These are phyloP conservation scores for Rhogogaster chlorosoma DNA, from an alignment of 2,888 invertebrate species.

Conservation along the genomic window DNA sequence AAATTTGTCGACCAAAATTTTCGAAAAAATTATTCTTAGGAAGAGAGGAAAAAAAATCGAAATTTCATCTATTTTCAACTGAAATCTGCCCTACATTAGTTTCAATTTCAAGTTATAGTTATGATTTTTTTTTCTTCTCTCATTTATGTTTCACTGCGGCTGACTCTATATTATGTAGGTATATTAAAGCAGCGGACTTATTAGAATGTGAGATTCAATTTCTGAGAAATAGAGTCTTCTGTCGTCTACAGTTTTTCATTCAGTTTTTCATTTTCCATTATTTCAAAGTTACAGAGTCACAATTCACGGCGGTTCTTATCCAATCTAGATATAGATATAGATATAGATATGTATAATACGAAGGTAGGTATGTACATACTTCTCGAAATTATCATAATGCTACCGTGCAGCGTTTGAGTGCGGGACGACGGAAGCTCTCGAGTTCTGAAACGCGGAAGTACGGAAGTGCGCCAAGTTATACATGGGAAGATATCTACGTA, in stretches of 20 bases:
- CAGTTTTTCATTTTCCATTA: neutral
- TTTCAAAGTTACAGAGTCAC: neutral
- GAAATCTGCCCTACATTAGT: too few relatives aligned
- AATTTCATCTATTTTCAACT: too few relatives aligned
- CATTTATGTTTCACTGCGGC: too few relatives aligned
- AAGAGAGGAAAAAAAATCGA: too few relatives aligned
- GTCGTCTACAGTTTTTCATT: neutral
- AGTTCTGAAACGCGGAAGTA: neutral
- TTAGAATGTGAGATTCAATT: too few relatives aligned
- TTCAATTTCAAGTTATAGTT: too few relatives aligned
- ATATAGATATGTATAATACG: neutral
- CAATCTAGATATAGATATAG: neutral
- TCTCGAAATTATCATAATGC: slow-evolving; percentile 17
- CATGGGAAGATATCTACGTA: neutral
- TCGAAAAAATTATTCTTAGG: too few relatives aligned
- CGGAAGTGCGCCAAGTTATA: neutral
- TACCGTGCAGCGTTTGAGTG: neutral
- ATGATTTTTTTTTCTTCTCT: too few relatives aligned
- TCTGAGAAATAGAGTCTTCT: neutral
- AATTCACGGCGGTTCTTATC: neutral
- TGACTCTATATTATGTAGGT: too few relatives aligned
- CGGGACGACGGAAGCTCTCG: neutral
- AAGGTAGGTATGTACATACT: neutral
- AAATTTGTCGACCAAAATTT: too few relatives aligned
- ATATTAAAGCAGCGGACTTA: too few relatives aligned